Evolutionary conservation across 2,797 vertebrate genomes (phyloP).

Genomic region (Tapera naevia): DNA sequence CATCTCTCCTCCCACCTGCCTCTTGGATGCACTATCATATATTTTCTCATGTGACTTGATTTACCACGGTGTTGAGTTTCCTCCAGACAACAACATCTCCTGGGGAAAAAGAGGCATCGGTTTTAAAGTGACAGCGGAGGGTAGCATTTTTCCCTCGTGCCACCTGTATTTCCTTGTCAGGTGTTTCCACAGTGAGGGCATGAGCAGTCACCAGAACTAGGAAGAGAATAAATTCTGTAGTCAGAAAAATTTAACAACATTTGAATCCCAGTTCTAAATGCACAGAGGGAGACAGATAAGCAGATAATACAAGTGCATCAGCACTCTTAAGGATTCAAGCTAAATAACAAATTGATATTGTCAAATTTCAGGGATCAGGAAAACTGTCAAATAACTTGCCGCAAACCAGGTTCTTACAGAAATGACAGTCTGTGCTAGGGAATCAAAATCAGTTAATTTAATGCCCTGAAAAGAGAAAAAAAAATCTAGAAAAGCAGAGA

Average conservation of each 20-base stretch:
- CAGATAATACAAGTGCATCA: neutral
- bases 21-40: neutral
- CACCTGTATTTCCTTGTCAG: conserved; percentile 2
- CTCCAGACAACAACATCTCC: conserved; percentile 30
- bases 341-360: neutral
- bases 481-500: neutral
- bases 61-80: conserved; percentile 51
- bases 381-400: conserved; percentile 12
- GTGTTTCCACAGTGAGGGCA: conserved; percentile 55
- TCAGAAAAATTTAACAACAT: neutral
- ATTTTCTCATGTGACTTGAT: neutral
- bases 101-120: fast-evolving
- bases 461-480: neutral
- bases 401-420: neutral
- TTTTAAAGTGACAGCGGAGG: conserved; percentile 69
- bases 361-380: neutral
- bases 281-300: neutral
- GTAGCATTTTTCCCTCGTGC: conserved; percentile 16
- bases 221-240: neutral
- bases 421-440: neutral
- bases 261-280: neutral
- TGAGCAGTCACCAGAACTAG: conserved; percentile 63
- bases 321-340: neutral
- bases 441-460: neutral
- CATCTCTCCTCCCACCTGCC: neutral